Conservation (phyloP, 1,140 invertebrate species). For the Teleopsis dalmanni region DNA sequence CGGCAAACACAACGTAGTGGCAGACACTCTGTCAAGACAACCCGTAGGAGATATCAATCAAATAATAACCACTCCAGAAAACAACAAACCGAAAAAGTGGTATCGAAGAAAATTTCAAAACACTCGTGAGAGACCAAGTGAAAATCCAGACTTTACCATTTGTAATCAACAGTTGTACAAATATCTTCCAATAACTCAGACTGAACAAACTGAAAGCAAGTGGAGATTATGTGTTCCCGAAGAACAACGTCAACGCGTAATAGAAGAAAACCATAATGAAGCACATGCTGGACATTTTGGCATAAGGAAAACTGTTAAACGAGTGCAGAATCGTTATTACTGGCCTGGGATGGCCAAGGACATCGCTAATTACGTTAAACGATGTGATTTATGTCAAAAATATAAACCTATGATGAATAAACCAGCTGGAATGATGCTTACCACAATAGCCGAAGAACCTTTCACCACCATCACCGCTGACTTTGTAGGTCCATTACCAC, state of each 20-base stretch:
- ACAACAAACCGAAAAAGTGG: neutral
- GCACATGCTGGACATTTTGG: neutral
- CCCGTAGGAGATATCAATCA: neutral
- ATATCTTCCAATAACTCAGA: neutral
- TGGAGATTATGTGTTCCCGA: neutral
- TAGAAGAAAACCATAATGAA: slow-evolving; percentile 1
- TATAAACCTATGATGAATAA: neutral
- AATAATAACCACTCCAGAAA: neutral
- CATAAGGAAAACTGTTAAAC: no score
- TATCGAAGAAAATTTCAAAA: neutral
- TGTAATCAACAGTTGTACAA: neutral
- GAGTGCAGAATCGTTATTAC: neutral
- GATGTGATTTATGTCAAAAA: neutral
- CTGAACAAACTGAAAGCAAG: neutral
- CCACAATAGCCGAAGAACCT: neutral
- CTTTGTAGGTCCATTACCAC: neutral
- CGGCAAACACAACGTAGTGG: slow-evolving; percentile 19
- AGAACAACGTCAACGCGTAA: neutral
- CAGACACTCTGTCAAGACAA: slow-evolving; percentile 19
- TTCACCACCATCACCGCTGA: neutral
- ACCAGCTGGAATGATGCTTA: neutral
- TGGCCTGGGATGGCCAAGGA: slow-evolving; percentile 2
- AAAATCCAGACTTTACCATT: slow-evolving; percentile 1
- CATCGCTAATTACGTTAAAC: neutral
- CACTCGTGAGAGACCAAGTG: neutral